A percentile compares a stretch with the other conserved stretches of the same genome.
These are phyloP conservation scores for Neoascia interrupta DNA, from an alignment of 2,888 invertebrate species.

Conservation along the genomic window DNA sequence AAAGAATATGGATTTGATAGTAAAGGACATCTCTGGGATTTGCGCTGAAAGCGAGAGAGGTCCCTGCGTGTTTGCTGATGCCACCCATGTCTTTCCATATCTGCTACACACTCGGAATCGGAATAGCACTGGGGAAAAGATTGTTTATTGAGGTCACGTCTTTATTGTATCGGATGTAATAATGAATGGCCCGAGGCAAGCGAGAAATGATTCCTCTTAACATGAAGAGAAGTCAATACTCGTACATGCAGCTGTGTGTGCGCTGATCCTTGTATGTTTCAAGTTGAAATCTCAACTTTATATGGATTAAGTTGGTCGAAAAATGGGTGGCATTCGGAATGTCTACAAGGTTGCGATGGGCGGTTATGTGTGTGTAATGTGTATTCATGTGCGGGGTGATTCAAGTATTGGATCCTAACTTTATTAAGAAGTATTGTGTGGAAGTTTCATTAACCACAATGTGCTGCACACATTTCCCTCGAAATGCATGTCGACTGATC, in stretches of 20 bases:
- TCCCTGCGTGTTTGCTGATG: conserved; percentile 36
- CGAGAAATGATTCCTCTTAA: conserved; percentile 61
- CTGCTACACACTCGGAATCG: not conserved
- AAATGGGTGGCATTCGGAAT: conserved; percentile 10
- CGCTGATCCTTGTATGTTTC: conserved; percentile 52
- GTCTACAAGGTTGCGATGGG: too few relatives aligned
- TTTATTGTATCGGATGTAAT: conserved; percentile 72
- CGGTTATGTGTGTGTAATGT: not conserved
- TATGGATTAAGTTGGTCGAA: conserved; percentile 64
- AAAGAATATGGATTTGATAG: conserved; percentile 63
- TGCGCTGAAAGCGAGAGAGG: conserved; percentile 43
- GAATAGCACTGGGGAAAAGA: conserved; percentile 45
- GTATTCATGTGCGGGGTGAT: not conserved
- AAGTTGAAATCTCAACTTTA: conserved; percentile 68
- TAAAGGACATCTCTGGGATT: conserved; percentile 60
- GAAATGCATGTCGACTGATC: not conserved
- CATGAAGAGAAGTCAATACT: conserved; percentile 38
- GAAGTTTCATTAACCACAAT: conserved; percentile 56
- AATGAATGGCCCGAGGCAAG: conserved; percentile 70
- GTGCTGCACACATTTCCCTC: conserved; percentile 54
- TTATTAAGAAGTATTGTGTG: conserved; percentile 61
- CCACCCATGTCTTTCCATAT: conserved; percentile 28
- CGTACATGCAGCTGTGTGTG: conserved; percentile 28
- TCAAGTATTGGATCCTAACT: conserved; percentile 48
- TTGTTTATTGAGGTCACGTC: conserved; percentile 72